Conservation (phyloP, 2,113 vertebrate species). For the Lagenorhynchus albirostris region DNA sequence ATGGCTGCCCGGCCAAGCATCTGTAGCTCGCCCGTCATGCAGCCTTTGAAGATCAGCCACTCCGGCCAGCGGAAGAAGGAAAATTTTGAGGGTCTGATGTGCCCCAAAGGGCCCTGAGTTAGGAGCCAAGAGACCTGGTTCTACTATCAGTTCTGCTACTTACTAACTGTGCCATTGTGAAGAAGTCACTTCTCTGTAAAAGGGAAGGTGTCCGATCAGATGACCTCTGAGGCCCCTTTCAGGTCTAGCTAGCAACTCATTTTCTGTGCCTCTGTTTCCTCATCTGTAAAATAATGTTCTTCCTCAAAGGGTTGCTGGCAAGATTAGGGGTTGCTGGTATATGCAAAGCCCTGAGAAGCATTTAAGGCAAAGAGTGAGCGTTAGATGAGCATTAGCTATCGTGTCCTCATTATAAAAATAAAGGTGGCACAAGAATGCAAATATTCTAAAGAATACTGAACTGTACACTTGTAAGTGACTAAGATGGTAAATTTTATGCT, state of each 20-base stretch:
- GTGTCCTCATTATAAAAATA: background rate
- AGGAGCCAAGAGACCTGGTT: background rate
- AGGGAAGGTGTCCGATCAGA: background rate
- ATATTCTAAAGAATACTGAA: background rate
- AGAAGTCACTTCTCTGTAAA: background rate
- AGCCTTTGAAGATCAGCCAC: background rate
- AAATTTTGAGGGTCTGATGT: background rate
- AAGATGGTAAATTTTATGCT: background rate
- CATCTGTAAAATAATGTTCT: background rate
- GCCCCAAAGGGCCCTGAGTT: background rate
- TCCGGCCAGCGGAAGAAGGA: background rate
- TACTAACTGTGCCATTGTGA: background rate
- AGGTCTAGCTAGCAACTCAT: background rate
- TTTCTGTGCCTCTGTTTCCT: constrained; percentile 13
- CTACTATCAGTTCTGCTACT: background rate
- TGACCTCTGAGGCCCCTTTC: background rate
- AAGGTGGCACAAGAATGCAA: background rate
- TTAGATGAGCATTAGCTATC: too few relatives aligned
- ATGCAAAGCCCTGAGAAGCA: background rate
- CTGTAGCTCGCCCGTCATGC: background rate
- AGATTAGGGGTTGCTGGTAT: background rate
- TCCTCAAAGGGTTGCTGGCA: background rate
- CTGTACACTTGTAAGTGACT: background rate
- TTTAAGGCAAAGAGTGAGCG: background rate
- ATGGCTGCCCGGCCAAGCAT: too few relatives aligned